Base-by-base conservation (phyloP, 2,888 invertebrate species). In the Perdita meconis region DNA sequence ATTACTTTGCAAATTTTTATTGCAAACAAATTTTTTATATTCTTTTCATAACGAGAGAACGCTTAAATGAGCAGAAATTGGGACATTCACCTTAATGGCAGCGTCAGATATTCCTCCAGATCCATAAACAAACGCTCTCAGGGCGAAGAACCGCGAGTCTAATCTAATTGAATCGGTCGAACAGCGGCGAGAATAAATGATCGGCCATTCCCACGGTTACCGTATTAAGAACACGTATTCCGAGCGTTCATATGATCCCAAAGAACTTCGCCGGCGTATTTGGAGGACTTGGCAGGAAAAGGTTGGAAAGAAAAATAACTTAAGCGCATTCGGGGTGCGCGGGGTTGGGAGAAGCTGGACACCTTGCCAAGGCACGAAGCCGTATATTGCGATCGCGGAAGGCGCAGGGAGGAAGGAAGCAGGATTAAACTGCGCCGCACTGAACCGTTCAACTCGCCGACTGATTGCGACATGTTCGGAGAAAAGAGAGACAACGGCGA, bases 351-450 rank as follows among this genome's bases (percentile, higher is more conserved):
- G 30, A 51, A 80, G 59, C 68, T 76, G 85, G 78, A 81, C 78
- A 81, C 66, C 74, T 78, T 83, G 85, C 81, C 85, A 85, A 78
- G 70, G 53, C 78, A 76, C 76, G 78, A 80, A 83, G 59, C 56
- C 66, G 70, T 78, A 79, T 36, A 68, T 82, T 72, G 30, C 47
- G n/a, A 36, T 34, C 24, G 30, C 12, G 22, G 16, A 47, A 5
- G 34, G 22, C 44, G 13, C 30, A 16, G 42, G 22, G 24, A 24
- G 66, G 38, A 22, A 68, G 40, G 36, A 36, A 40, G 36, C 42
- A 6, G 34, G 26, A 13, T 26, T 47, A 51, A 59, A 56, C 19
- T 8, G n/a, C 10, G 38, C 26, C 16, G 10, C 19, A 19, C 47
- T 47, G 19, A 47, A 47, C 47, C 16, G 47, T 3, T 22, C 22